Evolutionary conservation across 2,797 vertebrate species (phyloP), one percentile per base, ranked within the genome.

Genomic region (Sibirionetta formosa): DNA sequence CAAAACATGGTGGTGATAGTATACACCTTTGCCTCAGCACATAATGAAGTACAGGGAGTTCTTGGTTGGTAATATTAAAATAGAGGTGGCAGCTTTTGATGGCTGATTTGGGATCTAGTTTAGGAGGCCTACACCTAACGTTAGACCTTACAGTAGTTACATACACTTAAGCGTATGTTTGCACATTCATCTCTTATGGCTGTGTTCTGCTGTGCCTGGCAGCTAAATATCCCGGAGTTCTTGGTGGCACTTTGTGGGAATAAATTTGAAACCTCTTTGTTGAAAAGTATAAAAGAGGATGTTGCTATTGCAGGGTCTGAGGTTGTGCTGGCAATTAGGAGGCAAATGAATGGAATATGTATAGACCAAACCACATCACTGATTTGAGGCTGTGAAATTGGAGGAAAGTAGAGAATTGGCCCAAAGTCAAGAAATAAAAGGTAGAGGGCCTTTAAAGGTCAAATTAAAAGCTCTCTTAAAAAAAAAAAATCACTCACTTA

Each of bases 391-490:
- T 79, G 29, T 86, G 72, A 46, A 60, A 40, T 10, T 78, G 54
- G 42, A 89, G 8, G 3, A 24, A 36, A 90, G 78, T 61, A 36
- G 50, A 63, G 35, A 82, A 63, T 71, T 95, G 79, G 69, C 76
- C 53, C 1, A 1, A 56, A 91, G 54, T 78, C 84, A 93, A 42
- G 44, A 73, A 51, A 56, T 60, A 23, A 73, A 72, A 86, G 35
- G 36, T 46, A 11, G 14, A 61, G 27, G 40, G 10, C 27, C 57
- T 81, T 15, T 31, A 42, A 86, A 94, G 64, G 70, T 72, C 69
- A 79, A 93, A 83, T 75, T 75, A 82, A 95, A 97, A 85, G 56
- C 16, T 66, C 18, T 86, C 86, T n/a, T 24, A 7, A 22, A 76
- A 44, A 89, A 13, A 24, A 89, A 46, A 44, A 18, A 17, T 10